Evolutionary conservation across 1,140 invertebrate genomes (phyloP), one percentile per base, ranked within the genome.

Genomic region (Holcopasites calliopsidis): DNA sequence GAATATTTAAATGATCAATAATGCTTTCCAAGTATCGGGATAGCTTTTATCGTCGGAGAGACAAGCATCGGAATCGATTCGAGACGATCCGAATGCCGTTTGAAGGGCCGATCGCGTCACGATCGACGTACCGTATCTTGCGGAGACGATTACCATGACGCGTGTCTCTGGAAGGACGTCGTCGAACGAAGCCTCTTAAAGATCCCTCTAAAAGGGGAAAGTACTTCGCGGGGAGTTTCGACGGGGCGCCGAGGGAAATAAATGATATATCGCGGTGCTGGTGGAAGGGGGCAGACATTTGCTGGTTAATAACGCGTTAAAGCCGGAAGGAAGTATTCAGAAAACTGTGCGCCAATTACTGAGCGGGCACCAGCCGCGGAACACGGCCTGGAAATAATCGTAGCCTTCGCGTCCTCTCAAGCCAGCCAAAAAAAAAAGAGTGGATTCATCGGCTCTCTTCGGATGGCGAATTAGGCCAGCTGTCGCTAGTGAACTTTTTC

Each of bases 241-340:
- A 18, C 55, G 31, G 18, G 54, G 33, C 28, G 23, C 18, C 44
- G 3, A 8, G 23, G 26, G 10, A 38, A 52, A 62, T 62, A 58
- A 62, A 72, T 72, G n/a, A n/a, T 62, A 50, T 49, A 7, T 11
- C 44, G 18, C 42, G 57, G 16, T 6, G 35, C 10, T 62, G 57
- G 35, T 33, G 38, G 66, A 23, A 40, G 31, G 31, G 16, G 33
- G 33, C 16, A 52, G 26, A 62, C 50, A 62, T 64, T 35, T 28
- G 11, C 26, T 28, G 55, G 35, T 54, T 66, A 66, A 73, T 66
- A 66, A 73, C 71, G 62, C 71, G 71, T 74, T 66, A 55, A 65
- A 74, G 44, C 49, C 61, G 61, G 62, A 66, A 74, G 38, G 40
- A 57, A 74, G 50, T 35, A 26, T 74, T 66, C 62, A 5, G 61